Conservation (phyloP, 92 coral and sea anemone species). For the Galaxea fascicularis region DNA sequence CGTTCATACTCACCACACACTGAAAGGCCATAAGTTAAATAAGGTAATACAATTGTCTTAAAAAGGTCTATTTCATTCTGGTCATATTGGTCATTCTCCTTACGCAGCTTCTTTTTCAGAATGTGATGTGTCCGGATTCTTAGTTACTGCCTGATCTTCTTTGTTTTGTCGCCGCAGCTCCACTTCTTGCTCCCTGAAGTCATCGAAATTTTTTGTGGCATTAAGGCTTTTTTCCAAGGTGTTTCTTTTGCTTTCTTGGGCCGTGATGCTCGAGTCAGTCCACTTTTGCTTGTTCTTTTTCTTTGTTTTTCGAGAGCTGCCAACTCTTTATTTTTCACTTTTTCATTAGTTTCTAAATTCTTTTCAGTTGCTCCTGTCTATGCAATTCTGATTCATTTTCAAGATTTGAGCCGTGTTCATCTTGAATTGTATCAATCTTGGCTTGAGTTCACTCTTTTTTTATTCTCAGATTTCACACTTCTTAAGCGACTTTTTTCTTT, state of each 20-base stretch:
- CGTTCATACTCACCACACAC: no score
- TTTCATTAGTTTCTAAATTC: neutral
- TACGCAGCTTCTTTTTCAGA: neutral
- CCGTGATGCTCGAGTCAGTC: neutral
- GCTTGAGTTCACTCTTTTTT: slow-evolving; percentile 1
- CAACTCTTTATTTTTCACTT: neutral
- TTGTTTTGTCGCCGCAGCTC: neutral
- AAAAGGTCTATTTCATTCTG: no score
- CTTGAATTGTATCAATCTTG: neutral
- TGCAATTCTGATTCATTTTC: slow-evolving; percentile 5
- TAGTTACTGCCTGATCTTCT: neutral
- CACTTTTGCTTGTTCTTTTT: neutral
- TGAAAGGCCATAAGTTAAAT: no score
- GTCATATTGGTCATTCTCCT: no score
- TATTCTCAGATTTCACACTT: neutral
- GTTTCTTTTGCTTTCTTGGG: neutral
- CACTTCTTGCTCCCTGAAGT: neutral
- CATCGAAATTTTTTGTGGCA: neutral
- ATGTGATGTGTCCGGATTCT: neutral
- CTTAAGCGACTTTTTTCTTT: neutral
- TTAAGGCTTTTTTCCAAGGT: neutral
- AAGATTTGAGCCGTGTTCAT: neutral
- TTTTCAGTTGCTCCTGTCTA: neutral
- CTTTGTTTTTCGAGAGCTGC: neutral
- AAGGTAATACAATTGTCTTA: no score